Evolutionary conservation across 2,888 invertebrate species (phyloP).

Genomic region (Stictocephala bisonia): DNA sequence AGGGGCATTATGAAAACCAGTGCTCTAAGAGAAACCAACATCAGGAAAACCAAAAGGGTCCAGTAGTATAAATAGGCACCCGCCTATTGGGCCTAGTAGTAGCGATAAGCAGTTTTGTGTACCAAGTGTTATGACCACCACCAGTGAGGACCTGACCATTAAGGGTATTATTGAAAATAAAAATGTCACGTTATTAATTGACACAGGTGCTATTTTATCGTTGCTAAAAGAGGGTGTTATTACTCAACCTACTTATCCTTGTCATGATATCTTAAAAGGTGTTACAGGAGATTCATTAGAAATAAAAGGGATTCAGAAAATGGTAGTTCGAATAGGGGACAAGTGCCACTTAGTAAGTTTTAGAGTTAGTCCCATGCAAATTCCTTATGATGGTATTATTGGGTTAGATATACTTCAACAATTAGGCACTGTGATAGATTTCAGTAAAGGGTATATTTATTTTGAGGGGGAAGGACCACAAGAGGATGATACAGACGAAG

Average conservation of each 20-base stretch:
- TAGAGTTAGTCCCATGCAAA: background rate
- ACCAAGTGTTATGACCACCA: background rate
- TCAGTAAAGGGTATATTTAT: background rate
- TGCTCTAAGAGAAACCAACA: no score
- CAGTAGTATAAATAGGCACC: background rate
- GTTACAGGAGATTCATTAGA: background rate
- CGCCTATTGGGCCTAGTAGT: background rate
- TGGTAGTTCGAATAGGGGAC: background rate
- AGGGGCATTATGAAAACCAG: no score
- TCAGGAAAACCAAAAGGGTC: no score
- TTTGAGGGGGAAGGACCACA: background rate
- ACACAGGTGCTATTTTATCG: background rate
- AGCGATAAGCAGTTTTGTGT: background rate
- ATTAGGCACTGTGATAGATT: background rate
- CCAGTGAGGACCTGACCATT: conserved; percentile 11
- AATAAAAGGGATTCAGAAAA: background rate
- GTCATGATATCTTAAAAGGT: background rate
- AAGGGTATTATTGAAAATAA: conserved; percentile 10
- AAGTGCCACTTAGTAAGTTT: background rate
- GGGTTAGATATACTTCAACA: conserved; percentile 1
- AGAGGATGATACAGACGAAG: background rate
- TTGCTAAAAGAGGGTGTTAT: conserved; percentile 1
- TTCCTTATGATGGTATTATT: background rate
- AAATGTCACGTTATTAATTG: background rate
- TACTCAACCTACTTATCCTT: background rate